Base-by-base conservation (phyloP, 1,140 invertebrate genomes). In the Drosophila pallidifrons region DNA sequence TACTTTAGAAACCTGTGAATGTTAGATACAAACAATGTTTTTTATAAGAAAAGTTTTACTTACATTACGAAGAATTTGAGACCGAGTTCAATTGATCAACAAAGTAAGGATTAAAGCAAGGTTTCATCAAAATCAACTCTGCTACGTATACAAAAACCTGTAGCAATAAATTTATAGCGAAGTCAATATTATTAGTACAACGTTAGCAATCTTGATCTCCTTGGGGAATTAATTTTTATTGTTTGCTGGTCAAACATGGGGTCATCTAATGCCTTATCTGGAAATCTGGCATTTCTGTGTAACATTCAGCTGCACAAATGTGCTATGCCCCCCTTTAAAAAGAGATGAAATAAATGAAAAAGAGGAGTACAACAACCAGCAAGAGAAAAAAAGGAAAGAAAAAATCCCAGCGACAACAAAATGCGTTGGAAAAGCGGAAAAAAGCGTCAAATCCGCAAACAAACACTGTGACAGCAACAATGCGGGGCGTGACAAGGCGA, bases 381-480 rank as follows among this genome's bases (percentile, higher is more conserved):
- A 64, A 52, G 45, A 28, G 68, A 64, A 52, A 45, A 28, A 55
- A 38, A 38, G 16, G 41, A 10, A n/a, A n/a, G n/a, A 2, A 32
- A n/a, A 30, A 63, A 69, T 32, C 35, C 35, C 61, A 57, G 66
- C 71, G 61, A 73, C 20, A 77, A 64, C 74, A 80, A 80, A 75
- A 63, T 76, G 73, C 81, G 80, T 75, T 83, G 67, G 49, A 72
- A 75, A 83, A 83, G 77, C 68, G 76, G 79, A 68, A 80, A 87
- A 85, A 74, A 88, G 83, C 83, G 76, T 79, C 73, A 89, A 87
- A 87, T 87, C 83, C 83, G 77, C 83, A 87, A 88, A 88, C 83
- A 87, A 87, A 87, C 80, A 87, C 80, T 88, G 85, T 83, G 83
- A 78, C 83, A 75, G 73, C 80, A 75, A 77, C 80, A 88, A 80